Percentiles rank a stretch among this genome's conserved stretches.
These are phyloP conservation scores for Anseranas semipalmata DNA, from an alignment of 2,113 vertebrate species.

Conservation along the genomic window DNA sequence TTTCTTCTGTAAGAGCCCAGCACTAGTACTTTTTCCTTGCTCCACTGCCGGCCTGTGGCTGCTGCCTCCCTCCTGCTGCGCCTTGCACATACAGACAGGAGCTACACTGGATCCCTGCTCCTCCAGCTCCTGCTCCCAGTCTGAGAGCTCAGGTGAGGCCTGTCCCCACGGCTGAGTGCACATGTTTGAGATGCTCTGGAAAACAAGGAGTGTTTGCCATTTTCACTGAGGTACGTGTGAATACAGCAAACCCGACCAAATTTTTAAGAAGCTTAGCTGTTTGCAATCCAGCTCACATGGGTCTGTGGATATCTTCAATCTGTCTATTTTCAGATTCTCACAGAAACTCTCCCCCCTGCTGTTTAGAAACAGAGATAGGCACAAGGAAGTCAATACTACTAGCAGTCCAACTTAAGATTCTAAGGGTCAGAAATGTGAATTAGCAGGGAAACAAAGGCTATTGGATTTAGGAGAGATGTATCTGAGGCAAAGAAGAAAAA, in stretches of 20 bases:
- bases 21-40: accelerated
- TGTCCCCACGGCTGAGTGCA: background rate
- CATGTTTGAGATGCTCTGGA: background rate
- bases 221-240: background rate
- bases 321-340: background rate
- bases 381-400: background rate
- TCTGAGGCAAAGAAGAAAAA: background rate
- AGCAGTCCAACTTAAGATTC: background rate
- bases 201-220: background rate
- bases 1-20: background rate
- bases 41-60: background rate
- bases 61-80: background rate
- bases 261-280: background rate
- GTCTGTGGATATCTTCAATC: background rate
- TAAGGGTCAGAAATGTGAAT: background rate
- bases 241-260: background rate
- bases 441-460: background rate
- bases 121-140: background rate
- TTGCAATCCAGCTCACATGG: background rate
- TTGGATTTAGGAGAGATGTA: background rate
- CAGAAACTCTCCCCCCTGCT: background rate
- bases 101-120: background rate
- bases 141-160: background rate
- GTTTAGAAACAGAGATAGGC: constrained; percentile 2
- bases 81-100: background rate